A percentile compares a stretch with the other conserved stretches of the same genome.
Conservation (phyloP, 2,888 invertebrate genomes). For the Drosophila siamana region DNA sequence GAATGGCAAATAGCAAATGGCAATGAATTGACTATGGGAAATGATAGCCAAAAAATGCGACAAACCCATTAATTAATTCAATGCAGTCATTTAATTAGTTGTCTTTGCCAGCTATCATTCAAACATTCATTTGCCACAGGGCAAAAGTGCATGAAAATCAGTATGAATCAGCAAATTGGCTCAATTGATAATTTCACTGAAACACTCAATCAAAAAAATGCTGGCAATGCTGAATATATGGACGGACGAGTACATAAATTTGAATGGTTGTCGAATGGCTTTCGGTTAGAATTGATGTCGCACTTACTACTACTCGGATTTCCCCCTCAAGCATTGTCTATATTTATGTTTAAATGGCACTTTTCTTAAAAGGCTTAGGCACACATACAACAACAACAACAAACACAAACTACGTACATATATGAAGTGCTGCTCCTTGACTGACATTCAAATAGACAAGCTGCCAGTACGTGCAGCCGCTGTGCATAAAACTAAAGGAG, state of each 20-base stretch:
- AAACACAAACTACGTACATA: constrained; percentile 17
- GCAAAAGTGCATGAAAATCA: constrained; percentile 34
- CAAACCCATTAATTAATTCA: constrained; percentile 68
- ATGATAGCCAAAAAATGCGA: constrained; percentile 56
- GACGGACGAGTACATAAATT: constrained; percentile 69
- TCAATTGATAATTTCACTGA: constrained; percentile 78
- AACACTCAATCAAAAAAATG: constrained; percentile 74
- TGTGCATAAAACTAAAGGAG: constrained; percentile 79
- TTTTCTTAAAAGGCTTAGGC: constrained; percentile 75
- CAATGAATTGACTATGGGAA: constrained; percentile 23
- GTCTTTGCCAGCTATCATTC: constrained; percentile 34
- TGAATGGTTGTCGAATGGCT: constrained; percentile 41
- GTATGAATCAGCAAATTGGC: constrained; percentile 58
- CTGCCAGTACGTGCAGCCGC: constrained; percentile 76
- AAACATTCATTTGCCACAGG: constrained; percentile 10
- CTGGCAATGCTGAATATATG: constrained; percentile 56
- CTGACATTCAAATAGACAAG: constrained; percentile 78
- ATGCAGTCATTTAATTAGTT: constrained; percentile 61
- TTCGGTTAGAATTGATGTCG: constrained; percentile 22
- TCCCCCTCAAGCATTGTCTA: constrained; percentile 66
- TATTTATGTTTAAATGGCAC: constrained; percentile 80
- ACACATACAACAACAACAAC: constrained; percentile 43
- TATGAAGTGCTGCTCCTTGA: constrained; percentile 48
- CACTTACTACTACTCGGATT: constrained; percentile 14
- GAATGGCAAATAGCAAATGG: too few relatives aligned